Percentiles rank a stretch among this genome's conserved stretches.
Conservation (phyloP, 2,888 invertebrate genomes). For the Osmoderma eremita region DNA sequence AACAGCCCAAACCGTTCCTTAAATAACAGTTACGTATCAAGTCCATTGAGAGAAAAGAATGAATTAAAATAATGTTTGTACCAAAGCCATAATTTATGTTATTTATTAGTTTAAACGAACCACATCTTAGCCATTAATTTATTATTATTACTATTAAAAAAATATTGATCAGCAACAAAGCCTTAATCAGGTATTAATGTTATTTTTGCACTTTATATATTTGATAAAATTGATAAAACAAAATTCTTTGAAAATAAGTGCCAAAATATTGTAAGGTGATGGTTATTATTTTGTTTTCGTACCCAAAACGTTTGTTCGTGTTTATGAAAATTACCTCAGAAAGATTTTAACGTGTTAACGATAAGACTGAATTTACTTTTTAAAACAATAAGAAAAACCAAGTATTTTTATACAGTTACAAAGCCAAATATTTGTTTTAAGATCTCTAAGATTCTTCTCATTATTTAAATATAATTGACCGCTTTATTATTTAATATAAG, state of each 20-base stretch:
- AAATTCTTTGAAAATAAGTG: no score
- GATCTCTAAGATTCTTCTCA: constrained; percentile 3
- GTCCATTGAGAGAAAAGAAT: constrained; percentile 65
- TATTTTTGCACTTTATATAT: no score
- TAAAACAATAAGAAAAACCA: background rate
- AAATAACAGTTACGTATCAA: constrained; percentile 57
- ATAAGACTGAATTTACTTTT: constrained; percentile 26
- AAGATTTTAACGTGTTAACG: background rate
- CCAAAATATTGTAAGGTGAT: no score
- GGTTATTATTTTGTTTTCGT: background rate
- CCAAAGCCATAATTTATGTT: background rate
- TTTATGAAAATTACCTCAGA: background rate
- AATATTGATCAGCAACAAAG: no score
- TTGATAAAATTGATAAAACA: no score
- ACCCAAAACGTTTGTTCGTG: background rate
- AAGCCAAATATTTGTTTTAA: constrained; percentile 28
- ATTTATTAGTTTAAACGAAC: constrained; percentile 7
- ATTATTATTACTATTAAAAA: no score
- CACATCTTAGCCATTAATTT: constrained; percentile 9
- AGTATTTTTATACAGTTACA: background rate
- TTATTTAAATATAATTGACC: no score
- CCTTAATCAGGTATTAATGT: no score
- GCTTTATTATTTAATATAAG: constrained; percentile 6
- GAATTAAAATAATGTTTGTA: constrained; percentile 46
- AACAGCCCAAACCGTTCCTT: constrained; percentile 56